Evolutionary conservation across 2,797 vertebrate species (phyloP).

Genomic region (Semotilus atromaculatus): DNA sequence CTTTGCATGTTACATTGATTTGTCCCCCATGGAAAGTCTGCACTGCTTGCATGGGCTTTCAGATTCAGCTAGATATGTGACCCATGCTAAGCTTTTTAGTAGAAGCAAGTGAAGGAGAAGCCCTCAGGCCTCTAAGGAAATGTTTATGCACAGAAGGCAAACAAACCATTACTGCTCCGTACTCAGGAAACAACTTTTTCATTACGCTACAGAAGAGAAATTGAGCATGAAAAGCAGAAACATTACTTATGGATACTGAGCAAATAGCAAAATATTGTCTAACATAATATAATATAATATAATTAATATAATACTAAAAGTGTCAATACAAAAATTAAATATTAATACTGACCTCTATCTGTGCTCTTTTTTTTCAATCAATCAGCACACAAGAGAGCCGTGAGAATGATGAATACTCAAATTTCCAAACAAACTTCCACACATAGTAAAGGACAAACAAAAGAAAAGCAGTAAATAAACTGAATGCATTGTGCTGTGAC

Average conservation of each 20-base stretch:
- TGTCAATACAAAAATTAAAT: not conserved
- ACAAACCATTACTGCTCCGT: conserved; percentile 29
- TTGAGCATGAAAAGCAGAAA: conserved; percentile 18
- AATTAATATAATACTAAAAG: not conserved
- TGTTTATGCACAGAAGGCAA: conserved; percentile 3
- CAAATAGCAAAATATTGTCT: conserved; percentile 46
- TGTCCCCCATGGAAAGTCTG: not conserved
- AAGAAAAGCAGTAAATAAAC: conserved; percentile 61
- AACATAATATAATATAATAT: not conserved
- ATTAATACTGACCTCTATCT: not conserved
- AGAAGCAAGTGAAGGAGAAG: conserved; percentile 26
- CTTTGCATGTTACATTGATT: conserved; percentile 19
- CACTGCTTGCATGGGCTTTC: not conserved
- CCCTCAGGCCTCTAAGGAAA: conserved; percentile 18
- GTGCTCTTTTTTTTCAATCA: not conserved
- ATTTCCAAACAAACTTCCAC: conserved; percentile 41
- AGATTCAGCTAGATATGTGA: conserved; percentile 28
- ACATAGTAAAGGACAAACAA: conserved; percentile 49
- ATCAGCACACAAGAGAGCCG: conserved; percentile 37
- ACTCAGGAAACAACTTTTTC: conserved; percentile 16
- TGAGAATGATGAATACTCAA: conserved; percentile 33
- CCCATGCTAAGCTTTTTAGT: conserved; percentile 24
- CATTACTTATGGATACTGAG: conserved; percentile 14
- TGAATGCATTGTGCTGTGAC: conserved; percentile 56
- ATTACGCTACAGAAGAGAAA: conserved; percentile 10